Conservation (phyloP, 2,797 vertebrate genomes). For the Huso huso region DNA sequence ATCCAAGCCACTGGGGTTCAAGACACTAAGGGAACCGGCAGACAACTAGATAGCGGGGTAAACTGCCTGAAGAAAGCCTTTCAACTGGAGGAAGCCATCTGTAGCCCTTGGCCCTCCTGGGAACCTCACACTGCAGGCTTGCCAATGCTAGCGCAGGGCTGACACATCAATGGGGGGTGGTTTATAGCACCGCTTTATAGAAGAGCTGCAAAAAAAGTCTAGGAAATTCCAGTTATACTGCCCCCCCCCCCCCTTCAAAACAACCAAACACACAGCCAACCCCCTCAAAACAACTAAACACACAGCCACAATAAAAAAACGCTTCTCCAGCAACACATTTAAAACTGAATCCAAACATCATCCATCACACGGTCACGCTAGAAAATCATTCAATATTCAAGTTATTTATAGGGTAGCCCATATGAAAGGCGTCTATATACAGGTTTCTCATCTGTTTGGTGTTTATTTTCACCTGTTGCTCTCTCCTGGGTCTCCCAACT, state of each 20-base stretch:
- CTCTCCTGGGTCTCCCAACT: no score
- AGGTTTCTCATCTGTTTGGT: no score
- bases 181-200: slow-evolving; percentile 32
- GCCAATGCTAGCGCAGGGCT: slow-evolving; percentile 28
- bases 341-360: neutral
- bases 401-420: slow-evolving; percentile 5
- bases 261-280: slow-evolving; percentile 1
- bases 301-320: neutral
- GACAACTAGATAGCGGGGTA: slow-evolving; percentile 46
- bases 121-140: slow-evolving; percentile 32
- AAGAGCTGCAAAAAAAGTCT: slow-evolving; percentile 62
- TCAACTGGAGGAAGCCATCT: slow-evolving; percentile 24
- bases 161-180: slow-evolving; percentile 33
- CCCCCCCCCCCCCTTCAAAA: slow-evolving; percentile 26
- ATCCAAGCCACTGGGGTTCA: slow-evolving; percentile 15
- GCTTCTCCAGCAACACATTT: neutral
- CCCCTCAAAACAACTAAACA: neutral
- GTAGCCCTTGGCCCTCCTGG: slow-evolving; percentile 35
- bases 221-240: slow-evolving; percentile 60
- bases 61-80: slow-evolving; percentile 36
- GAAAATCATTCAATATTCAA: neutral
- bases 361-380: slow-evolving; percentile 4
- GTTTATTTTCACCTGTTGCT: no score
- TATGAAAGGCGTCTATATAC: neutral
- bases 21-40: slow-evolving; percentile 40